Percentiles rank a stretch among this genome's conserved stretches.
phyloP scores from a whole-genome alignment of 2,113 vertebrate genomes.

The cat (Felis catus) region F.catus_Fca126_mat1.0 CM031412.1:38552501-38553000 shows the following conservation, averaged over 20 bases:
- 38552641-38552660: background rate
- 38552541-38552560: background rate
- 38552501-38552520: background rate
- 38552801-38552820: background rate
- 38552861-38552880: background rate
- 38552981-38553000: background rate
- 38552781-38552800: background rate
- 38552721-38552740: background rate
- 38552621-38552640: background rate
- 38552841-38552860: background rate
- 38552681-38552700: background rate
- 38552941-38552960: background rate
- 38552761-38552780: constrained; percentile 9
- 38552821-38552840: background rate
- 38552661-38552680: background rate
- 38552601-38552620: background rate
- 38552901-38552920: background rate
- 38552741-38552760: background rate
- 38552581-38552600: background rate
- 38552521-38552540: background rate
- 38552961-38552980: background rate
- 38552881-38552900: background rate
- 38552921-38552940: background rate
- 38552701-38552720: constrained; percentile 11
- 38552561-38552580: background rate